Evolutionary conservation across 2,113 vertebrate genomes (phyloP).

Genomic region (Corythornis vintsioides): DNA sequence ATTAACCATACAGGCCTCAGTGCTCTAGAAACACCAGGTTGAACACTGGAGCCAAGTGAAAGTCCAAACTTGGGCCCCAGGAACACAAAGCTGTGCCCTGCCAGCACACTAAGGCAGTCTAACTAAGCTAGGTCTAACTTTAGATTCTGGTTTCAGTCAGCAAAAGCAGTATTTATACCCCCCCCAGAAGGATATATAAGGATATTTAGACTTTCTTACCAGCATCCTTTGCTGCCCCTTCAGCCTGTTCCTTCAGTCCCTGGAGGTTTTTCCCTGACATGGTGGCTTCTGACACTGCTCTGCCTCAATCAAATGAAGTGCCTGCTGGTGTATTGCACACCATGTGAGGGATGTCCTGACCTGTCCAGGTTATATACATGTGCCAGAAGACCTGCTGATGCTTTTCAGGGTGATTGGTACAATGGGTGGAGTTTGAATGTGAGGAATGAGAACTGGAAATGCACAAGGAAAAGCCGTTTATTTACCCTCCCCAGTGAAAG

Average conservation of each 20-base stretch:
- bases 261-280: slow-evolving; percentile 49
- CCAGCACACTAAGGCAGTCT: not conserved
- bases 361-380: slow-evolving; percentile 3
- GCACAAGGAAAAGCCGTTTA: not conserved
- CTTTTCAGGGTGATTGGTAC: slow-evolving; percentile 8
- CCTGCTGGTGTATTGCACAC: not conserved
- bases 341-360: not conserved
- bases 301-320: not conserved
- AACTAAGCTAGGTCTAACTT: not conserved
- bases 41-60: not conserved
- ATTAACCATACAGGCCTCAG: not conserved
- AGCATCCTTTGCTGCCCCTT: slow-evolving; percentile 46
- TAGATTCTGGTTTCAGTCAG: not conserved
- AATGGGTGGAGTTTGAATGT: slow-evolving; percentile 38
- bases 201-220: slow-evolving; percentile 40
- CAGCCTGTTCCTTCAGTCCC: slow-evolving; percentile 51
- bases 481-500: not conserved
- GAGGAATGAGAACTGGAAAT: slow-evolving; percentile 31
- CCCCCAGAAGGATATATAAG: not conserved
- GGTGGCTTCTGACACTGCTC: not conserved
- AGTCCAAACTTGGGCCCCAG: not conserved
- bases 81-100: not conserved
- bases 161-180: not conserved
- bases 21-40: not conserved
- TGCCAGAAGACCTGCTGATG: not conserved